Base-by-base conservation (phyloP, 1,140 invertebrate species). In the Tetraneura akinire region DNA sequence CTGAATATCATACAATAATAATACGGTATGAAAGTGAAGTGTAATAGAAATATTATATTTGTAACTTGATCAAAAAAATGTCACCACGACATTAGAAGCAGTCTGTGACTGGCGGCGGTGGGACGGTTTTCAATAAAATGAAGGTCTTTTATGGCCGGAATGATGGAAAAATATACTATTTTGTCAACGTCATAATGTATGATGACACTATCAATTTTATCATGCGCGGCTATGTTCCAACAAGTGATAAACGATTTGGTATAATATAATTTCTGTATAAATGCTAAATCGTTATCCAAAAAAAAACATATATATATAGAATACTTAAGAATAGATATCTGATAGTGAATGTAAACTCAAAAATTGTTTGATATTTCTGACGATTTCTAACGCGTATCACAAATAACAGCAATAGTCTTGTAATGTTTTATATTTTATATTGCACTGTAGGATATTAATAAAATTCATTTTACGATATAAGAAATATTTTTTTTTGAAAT, bases 151-250 rank as follows among this genome's bases (percentile, higher is more conserved):
- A 29, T 51, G 26, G 18, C 18, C 70, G 3, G 26, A 1, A 32
- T 51, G 26, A 51, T 51, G 26, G 21, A 29, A 53, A 53, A 16
- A 55, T 37, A 45, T 23, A 74, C 1, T 53, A 55, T 74, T 74
- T 74, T 74, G 71, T 57, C 71, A 74, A 74, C 29, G 51, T 74
- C 51, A 55, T 32, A 71, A 16, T 62, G 18, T 55, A n/a, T n/a
- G n/a, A n/a, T 57, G 71, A 55, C 71, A 74, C 6, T 74, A 74
- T 74, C 29, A 57, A 74, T 53, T 74, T 37, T 55, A 42, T 74
- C 11, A 57, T 74, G 57, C 51, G n/a, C n/a, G 51, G 18, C 13
- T 74, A n/a, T 8, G 3, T 74, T 47, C 3, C 29, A 55, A 74
- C 32, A 74, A 53, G 23, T 74, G 29, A 74, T 57, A 74, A 57